Evolutionary conservation across 2,888 invertebrate species (phyloP).

Genomic region (Lepidonotus clava): DNA sequence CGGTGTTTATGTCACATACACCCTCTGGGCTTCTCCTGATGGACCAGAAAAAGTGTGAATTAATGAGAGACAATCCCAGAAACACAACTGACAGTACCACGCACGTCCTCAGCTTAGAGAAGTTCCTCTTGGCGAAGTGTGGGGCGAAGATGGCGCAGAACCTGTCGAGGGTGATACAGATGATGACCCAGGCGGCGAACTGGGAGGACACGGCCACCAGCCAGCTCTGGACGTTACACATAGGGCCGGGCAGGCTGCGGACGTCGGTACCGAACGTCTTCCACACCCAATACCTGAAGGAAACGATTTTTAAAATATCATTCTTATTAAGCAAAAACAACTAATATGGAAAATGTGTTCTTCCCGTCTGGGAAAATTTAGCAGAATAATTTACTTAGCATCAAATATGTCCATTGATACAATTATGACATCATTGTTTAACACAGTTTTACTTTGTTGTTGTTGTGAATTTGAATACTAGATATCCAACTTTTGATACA

Average conservation of each 20-base stretch:
- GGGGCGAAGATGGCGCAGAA: neutral
- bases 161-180: neutral
- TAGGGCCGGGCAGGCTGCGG: neutral
- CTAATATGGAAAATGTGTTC: too few species aligned
- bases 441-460: too few species aligned
- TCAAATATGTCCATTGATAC: too few species aligned
- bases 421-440: too few species aligned
- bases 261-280: neutral
- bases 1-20: neutral
- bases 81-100: neutral
- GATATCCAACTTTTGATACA: too few species aligned
- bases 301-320: too few species aligned
- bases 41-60: neutral
- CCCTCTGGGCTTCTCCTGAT: neutral
- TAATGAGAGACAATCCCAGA: neutral
- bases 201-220: neutral
- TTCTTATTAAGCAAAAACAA: too few species aligned
- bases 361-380: too few species aligned
- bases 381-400: too few species aligned
- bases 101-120: neutral
- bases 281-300: constrained; percentile 2
- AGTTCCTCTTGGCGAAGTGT: neutral
- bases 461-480: too few species aligned
- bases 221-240: neutral
- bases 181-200: neutral